Evolutionary conservation across 2,797 vertebrate species (phyloP), one percentile per base, ranked within the genome.

Genomic region (Phrynocephalus guinanensis): DNA sequence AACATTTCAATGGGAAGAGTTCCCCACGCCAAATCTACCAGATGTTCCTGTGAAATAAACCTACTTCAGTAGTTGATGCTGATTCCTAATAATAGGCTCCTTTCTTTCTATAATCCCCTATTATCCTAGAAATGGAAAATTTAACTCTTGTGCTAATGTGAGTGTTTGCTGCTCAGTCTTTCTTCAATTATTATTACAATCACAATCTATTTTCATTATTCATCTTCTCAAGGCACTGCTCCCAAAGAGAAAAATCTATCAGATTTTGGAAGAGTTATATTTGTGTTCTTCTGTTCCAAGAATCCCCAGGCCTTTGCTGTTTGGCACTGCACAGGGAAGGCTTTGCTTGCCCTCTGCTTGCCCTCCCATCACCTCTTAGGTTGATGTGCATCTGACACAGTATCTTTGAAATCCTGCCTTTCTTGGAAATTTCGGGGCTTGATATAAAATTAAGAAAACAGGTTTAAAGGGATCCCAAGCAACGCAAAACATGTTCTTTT

Each of bases 1-100:
- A 91, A 16, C 82, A 85, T 93, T 79, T 94, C 87, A 88, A 52
- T 83, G 87, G 90, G 86, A 92, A 76, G 33, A 63, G 84, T 18
- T 52, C 24, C 52, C 18, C 68, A 10, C 18, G 2, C 72, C 72
- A 33, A 33, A 3, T 9, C 63, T 30, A 91, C 79, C 20, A 9
- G 78, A 84, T 38, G 68, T 87, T 92, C 78, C 82, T 26, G 84
- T 91, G 92, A 87, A 85, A 86, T 82, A 67, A 72, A 92, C 72
- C 79, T 85, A 84, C 15, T 1, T 28, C 60, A 44, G 76, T 89
- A 88, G 72, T 85, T 82, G 88, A 33, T 85, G 26, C 48, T 84
- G 70, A 91, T 75, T 83, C 60, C 60, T 79, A 63, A 82, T 63
- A 84, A 86, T 71, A 71, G 60, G 3, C 48, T 63, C 68, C 86